phyloP scores from a whole-genome alignment of 2,113 vertebrate genomes.

The Alouatta palliata region DNA sequence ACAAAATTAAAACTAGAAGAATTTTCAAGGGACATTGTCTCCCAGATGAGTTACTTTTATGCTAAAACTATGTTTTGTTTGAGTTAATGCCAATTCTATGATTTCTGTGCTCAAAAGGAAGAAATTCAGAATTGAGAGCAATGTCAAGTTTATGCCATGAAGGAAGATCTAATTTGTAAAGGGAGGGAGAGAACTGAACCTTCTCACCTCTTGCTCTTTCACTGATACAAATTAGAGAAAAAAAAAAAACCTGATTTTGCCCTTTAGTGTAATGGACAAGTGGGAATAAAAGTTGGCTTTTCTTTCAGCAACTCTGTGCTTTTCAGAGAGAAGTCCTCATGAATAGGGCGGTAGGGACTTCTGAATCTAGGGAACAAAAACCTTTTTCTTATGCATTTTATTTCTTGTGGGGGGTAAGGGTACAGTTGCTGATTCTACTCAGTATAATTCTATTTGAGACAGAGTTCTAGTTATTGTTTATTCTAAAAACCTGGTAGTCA shows the following conservation, averaged over 20 bases:
- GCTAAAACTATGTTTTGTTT: neutral
- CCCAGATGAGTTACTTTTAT: neutral
- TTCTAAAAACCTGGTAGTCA: neutral
- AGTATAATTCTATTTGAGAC: neutral
- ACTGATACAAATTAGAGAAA: neutral
- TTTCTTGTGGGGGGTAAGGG: neutral
- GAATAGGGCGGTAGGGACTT: neutral
- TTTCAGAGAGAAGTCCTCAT: neutral
- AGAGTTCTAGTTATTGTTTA: neutral
- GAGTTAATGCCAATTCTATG: neutral
- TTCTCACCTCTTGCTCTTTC: neutral
- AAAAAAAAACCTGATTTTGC: neutral
- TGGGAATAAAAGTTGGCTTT: neutral
- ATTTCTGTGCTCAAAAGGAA: neutral
- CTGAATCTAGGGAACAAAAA: neutral
- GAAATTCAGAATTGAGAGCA: neutral
- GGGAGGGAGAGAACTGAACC: neutral
- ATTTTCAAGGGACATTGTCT: neutral
- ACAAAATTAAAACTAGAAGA: neutral
- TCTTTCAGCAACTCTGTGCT: neutral
- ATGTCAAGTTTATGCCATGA: neutral
- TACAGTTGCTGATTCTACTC: neutral
- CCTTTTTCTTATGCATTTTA: neutral
- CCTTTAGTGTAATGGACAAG: accelerated
- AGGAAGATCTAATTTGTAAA: neutral